Base-by-base conservation (phyloP, 2,888 invertebrate genomes). In the Ichneumon xanthorius region DNA sequence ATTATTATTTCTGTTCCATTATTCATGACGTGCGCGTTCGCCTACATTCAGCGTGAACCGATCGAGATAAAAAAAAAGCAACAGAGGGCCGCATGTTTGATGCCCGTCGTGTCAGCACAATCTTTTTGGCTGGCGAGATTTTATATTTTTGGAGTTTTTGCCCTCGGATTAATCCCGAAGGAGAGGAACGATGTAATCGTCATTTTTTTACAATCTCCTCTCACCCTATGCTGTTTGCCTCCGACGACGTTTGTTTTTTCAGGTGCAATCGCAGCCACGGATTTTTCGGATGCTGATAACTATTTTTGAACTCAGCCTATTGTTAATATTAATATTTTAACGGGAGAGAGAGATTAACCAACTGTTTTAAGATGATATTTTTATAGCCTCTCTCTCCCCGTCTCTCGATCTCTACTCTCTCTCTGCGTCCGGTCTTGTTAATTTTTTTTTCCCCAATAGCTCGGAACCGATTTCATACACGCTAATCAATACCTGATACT, bases 91-190 rank as follows among this genome's bases (percentile, higher is more conserved):
- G 73, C 81, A 70, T 75, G 61, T 73, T 70, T 45, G 45, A 82
- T 55, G 84, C 81, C 77, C 84, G 68, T 73, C 72, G 37, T 37
- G 89, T 90, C 90, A 88, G 90, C 90, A 90, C 87, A 78, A 87
- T 81, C 87, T 93, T 90, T 93, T 93, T 93, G 93, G 93, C 93
- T 94, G 94, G 94, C 92, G 91, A 92, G 87, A 92, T 94, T 94
- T 94, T 94, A 94, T 94, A 94, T 94, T 94, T 94, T 94, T 94
- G 94, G 94, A 93, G 92, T 93, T 92, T 93, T 93, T 92, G 91
- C 89, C 45, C 89, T 86, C 89, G 87, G 88, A 89, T 87, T 84
- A 70, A 84, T 22, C 9, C 88, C 86, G 55, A 81, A 63, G 71
- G 78, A 86, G 71, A 65, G 58, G 75, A 77, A 76, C 53, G 55